phyloP scores from a whole-genome alignment of 2,113 vertebrate species.

The Takifugu flavidus region DNA sequence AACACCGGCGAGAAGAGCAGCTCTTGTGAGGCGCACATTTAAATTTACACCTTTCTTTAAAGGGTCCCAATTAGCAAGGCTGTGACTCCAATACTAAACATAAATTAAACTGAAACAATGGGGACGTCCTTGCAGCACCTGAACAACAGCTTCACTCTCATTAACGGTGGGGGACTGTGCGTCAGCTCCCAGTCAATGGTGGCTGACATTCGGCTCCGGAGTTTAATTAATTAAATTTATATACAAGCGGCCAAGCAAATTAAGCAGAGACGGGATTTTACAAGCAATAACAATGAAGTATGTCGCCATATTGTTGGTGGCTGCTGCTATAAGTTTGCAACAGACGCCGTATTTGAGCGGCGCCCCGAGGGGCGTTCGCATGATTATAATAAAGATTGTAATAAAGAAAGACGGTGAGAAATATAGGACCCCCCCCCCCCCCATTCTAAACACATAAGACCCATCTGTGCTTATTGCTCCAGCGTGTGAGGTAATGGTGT shows the following conservation, averaged over 20 bases:
- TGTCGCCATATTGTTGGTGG: slow-evolving; percentile 3
- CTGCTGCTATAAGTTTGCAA: background rate
- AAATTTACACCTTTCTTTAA: too few species aligned
- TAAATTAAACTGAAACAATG: too few species aligned
- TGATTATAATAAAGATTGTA: slow-evolving; percentile 35
- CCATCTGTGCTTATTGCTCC: slow-evolving; percentile 42
- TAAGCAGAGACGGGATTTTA: slow-evolving; percentile 4
- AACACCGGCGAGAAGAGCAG: too few species aligned
- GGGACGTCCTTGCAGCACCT: background rate
- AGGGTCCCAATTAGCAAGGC: too few species aligned
- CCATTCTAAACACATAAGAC: slow-evolving; percentile 32
- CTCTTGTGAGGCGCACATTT: too few species aligned
- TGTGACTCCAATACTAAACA: too few species aligned
- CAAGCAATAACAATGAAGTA: slow-evolving; percentile 2
- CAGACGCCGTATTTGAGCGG: slow-evolving; percentile 28
- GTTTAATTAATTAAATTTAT: slow-evolving; percentile 9
- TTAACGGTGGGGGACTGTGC: slow-evolving; percentile 13
- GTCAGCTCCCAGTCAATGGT: slow-evolving; percentile 13
- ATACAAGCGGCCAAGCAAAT: background rate
- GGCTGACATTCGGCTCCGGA: slow-evolving; percentile 14
- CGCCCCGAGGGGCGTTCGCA: slow-evolving; percentile 33
- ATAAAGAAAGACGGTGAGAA: slow-evolving; percentile 40
- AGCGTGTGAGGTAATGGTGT: background rate
- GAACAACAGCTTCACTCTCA: slow-evolving; percentile 27
- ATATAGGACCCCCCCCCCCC: slow-evolving; percentile 6